phyloP scores from a whole-genome alignment of 2,797 vertebrate genomes.

The Bucorvus abyssinicus region DNA sequence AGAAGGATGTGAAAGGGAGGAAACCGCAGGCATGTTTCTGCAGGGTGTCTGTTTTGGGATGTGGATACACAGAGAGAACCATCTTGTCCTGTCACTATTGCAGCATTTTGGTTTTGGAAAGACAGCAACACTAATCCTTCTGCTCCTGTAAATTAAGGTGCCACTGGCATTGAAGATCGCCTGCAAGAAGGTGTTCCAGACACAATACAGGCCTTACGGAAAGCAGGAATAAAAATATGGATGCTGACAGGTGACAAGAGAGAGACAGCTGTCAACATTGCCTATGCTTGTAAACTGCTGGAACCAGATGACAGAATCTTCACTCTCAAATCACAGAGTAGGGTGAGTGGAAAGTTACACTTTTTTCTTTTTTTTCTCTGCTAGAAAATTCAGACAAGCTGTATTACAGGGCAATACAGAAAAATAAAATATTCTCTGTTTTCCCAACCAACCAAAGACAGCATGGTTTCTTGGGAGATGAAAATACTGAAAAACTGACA shows the following conservation, averaged over 20 bases:
- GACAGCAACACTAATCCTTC: background rate
- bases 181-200: slow-evolving; percentile 94
- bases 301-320: slow-evolving; percentile 82
- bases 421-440: background rate
- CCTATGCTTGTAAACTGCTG: slow-evolving; percentile 88
- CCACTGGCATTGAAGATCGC: slow-evolving; percentile 92
- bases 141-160: slow-evolving; percentile 74
- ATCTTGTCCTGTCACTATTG: background rate
- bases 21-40: background rate
- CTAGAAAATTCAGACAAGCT: background rate
- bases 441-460: background rate
- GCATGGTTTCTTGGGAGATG: background rate
- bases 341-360: slow-evolving; percentile 72
- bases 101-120: background rate
- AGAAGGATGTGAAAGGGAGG: background rate
- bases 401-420: background rate
- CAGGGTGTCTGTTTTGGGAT: background rate
- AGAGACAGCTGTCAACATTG: slow-evolving; percentile 94
- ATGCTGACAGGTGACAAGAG: slow-evolving; percentile 96
- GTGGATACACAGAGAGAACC: background rate
- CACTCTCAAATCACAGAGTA: slow-evolving; percentile 79
- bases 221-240: slow-evolving; percentile 91
- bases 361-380: background rate
- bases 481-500: background rate
- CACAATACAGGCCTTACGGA: slow-evolving; percentile 87